Conservation (phyloP, 2,888 invertebrate genomes). For the Synanthedon formicaeformis region DNA sequence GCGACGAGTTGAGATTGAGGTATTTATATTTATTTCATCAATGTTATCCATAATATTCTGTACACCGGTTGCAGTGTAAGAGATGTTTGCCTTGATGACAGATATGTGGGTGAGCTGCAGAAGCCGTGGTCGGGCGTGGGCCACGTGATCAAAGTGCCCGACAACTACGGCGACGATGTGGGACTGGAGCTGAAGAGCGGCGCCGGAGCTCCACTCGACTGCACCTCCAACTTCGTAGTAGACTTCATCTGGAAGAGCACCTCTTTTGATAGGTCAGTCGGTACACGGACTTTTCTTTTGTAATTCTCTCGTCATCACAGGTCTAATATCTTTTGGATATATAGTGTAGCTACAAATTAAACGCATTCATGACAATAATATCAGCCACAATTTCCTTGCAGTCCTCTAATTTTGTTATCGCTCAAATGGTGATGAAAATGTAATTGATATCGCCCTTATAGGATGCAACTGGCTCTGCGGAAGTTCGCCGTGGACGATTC, state of each 20-base stretch:
- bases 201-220: slow-evolving; percentile 92
- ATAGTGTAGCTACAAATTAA: too few species aligned
- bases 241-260: slow-evolving; percentile 99
- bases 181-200: slow-evolving; percentile 95
- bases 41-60: too few species aligned
- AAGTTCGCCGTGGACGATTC: slow-evolving; percentile 97
- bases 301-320: too few species aligned
- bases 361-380: background rate
- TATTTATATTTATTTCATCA: slow-evolving; percentile 10
- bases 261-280: slow-evolving; percentile 87
- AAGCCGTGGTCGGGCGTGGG: slow-evolving; percentile 98
- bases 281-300: background rate
- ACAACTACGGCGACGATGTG: slow-evolving; percentile 97
- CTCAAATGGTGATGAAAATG: background rate
- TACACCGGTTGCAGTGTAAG: too few species aligned
- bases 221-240: slow-evolving; percentile 95
- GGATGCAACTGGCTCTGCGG: slow-evolving; percentile 94
- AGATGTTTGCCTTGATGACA: slow-evolving; percentile 11
- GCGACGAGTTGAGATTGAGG: slow-evolving; percentile 94
- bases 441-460: slow-evolving; percentile 30
- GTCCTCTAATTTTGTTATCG: too few species aligned
- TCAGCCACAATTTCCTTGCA: background rate
- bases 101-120: slow-evolving; percentile 90
- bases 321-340: too few species aligned
- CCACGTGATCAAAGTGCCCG: slow-evolving; percentile 95